phyloP scores from a whole-genome alignment of 2,113 vertebrate genomes.

The Neogobius melanostomus region DNA sequence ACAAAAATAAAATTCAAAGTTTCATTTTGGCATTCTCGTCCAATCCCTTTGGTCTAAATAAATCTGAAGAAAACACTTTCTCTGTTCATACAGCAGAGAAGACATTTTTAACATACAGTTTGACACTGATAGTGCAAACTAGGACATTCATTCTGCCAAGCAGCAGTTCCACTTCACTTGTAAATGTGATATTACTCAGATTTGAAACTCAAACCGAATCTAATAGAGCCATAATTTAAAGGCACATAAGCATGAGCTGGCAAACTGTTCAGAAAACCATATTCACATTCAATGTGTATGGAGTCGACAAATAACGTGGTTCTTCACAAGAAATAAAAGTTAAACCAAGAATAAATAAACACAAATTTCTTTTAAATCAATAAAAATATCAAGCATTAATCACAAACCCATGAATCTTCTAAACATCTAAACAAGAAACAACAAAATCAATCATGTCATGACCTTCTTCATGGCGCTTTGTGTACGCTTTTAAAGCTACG shows the following conservation, averaged over 20 bases:
- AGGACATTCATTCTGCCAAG: slow-evolving; percentile 52
- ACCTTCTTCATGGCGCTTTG: slow-evolving; percentile 6
- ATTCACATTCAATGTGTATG: slow-evolving; percentile 36
- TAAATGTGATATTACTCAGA: slow-evolving; percentile 30
- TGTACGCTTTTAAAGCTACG: not conserved
- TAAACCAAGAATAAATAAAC: slow-evolving; percentile 55
- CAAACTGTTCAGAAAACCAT: slow-evolving; percentile 33
- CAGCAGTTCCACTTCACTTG: slow-evolving; percentile 17
- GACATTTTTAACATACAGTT: slow-evolving; percentile 7
- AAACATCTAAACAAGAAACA: not conserved
- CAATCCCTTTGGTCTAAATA: slow-evolving; percentile 50
- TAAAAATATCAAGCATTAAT: slow-evolving; percentile 30
- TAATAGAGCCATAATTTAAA: slow-evolving; percentile 37
- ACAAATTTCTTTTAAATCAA: slow-evolving; percentile 24
- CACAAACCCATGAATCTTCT: slow-evolving; percentile 23
- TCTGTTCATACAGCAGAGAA: slow-evolving; percentile 31
- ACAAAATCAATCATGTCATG: slow-evolving; percentile 1
- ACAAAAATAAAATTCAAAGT: slow-evolving; percentile 34
- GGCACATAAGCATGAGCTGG: slow-evolving; percentile 64
- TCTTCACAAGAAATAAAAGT: slow-evolving; percentile 25
- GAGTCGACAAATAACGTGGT: slow-evolving; percentile 18
- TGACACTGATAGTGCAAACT: slow-evolving; percentile 32
- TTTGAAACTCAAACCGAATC: slow-evolving; percentile 6
- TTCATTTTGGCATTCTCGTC: slow-evolving; percentile 22
- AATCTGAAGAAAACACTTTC: slow-evolving; percentile 6